Evolutionary conservation across 2,888 invertebrate species (phyloP).

Genomic region (Dromius quadrimaculatus): DNA sequence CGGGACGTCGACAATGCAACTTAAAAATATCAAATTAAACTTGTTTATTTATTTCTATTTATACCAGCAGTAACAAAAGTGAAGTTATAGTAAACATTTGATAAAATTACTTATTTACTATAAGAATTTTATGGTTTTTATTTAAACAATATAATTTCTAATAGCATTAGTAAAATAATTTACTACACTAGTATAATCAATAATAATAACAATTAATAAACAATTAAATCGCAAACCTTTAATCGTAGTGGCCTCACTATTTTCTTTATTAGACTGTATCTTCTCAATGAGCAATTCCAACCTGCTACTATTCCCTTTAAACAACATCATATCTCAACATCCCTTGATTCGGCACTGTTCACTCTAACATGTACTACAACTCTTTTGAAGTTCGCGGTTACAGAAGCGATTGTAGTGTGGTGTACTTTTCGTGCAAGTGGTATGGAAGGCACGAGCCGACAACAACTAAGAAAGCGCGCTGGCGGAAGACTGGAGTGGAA

Average conservation of each 20-base stretch:
- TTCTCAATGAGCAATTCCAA: conserved; percentile 88
- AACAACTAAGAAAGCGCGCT: conserved; percentile 35
- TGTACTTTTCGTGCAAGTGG: neutral
- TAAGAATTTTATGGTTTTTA: no score
- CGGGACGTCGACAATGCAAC: no score
- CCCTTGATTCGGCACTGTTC: neutral
- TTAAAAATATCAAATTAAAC: no score
- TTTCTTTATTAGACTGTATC: conserved; percentile 87
- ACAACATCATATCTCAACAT: conserved; percentile 72
- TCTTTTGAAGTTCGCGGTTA: neutral
- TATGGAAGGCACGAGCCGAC: conserved; percentile 36
- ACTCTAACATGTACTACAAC: neutral
- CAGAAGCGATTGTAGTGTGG: neutral
- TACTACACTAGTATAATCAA: no score
- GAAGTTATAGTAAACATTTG: no score
- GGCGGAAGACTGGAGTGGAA: conserved; percentile 11
- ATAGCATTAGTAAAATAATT: no score
- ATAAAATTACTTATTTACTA: no score
- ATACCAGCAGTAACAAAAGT: no score
- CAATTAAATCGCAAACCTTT: conserved; percentile 27
- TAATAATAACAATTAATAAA: no score
- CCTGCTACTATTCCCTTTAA: conserved; percentile 88
- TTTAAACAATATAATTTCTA: no score
- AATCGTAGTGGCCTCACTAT: conserved; percentile 56
- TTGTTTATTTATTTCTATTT: no score